Evolutionary conservation across 2,888 invertebrate genomes (phyloP).

Genomic region (Temnothorax unifasciatus): DNA sequence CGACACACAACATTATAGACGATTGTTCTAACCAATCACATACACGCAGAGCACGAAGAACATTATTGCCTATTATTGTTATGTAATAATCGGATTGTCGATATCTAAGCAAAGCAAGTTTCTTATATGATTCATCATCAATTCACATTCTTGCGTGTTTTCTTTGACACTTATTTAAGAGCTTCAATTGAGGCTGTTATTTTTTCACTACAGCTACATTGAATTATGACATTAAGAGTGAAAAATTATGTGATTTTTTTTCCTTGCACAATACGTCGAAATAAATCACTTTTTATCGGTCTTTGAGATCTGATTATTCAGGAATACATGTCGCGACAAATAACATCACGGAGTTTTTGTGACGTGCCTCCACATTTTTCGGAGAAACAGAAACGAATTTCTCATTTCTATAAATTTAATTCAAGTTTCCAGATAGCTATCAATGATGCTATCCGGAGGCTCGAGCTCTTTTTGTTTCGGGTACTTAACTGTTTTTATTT

Average conservation of each 20-base stretch:
- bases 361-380: neutral
- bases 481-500: neutral
- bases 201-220: neutral
- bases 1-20: neutral
- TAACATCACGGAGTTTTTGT: neutral
- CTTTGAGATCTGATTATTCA: neutral
- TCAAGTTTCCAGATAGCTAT: neutral
- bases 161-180: neutral
- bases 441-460: neutral
- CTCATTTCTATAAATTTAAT: neutral
- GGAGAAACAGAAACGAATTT: neutral
- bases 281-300: neutral
- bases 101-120: constrained; percentile 14
- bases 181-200: neutral
- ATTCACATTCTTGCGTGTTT: constrained; percentile 14
- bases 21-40: neutral
- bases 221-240: neutral
- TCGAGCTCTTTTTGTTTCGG: neutral
- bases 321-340: neutral
- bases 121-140: neutral
- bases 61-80: neutral
- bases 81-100: constrained; percentile 7
- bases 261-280: neutral
- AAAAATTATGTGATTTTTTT: neutral
- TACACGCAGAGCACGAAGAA: neutral